These are phyloP conservation scores for Corythoichthys haematopterus DNA, from an alignment of 2,113 vertebrate species.

Conservation along the genomic window DNA sequence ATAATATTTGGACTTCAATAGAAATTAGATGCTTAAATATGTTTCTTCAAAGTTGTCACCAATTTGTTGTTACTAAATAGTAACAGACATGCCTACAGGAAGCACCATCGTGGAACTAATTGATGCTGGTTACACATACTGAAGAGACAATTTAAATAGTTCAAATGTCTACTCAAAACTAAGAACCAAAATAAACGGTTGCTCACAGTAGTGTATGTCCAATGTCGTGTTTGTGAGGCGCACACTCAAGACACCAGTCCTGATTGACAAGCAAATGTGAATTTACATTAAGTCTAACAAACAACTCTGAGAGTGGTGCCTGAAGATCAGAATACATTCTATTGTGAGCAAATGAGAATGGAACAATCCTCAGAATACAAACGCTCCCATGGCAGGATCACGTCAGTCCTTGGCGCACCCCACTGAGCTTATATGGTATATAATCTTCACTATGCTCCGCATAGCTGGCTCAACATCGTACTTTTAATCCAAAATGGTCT, in stretches of 20 bases:
- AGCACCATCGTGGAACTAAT: background rate
- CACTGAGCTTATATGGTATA: background rate
- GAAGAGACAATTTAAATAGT: background rate
- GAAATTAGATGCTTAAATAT: background rate
- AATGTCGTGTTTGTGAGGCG: constrained; percentile 6
- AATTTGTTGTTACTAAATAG: background rate
- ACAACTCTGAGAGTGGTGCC: constrained; percentile 4
- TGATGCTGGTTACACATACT: background rate
- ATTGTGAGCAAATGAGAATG: constrained; percentile 6
- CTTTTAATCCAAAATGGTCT: constrained; percentile 15
- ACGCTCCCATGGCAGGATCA: background rate
- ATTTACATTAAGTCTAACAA: constrained; percentile 2
- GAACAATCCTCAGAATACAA: background rate
- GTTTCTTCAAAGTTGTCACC: background rate
- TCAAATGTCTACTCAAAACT: background rate
- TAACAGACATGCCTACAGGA: background rate
- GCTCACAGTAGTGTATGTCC: constrained; percentile 8
- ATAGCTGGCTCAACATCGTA: background rate
- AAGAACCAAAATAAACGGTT: background rate
- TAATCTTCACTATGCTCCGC: background rate
- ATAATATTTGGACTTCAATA: background rate
- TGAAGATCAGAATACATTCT: constrained; percentile 14
- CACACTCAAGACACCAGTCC: background rate
- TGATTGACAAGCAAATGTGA: constrained; percentile 8
- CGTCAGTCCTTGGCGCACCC: background rate